phyloP scores from a whole-genome alignment of 92 coral and sea anemone genomes.

The Paragorgia papillata region DNA sequence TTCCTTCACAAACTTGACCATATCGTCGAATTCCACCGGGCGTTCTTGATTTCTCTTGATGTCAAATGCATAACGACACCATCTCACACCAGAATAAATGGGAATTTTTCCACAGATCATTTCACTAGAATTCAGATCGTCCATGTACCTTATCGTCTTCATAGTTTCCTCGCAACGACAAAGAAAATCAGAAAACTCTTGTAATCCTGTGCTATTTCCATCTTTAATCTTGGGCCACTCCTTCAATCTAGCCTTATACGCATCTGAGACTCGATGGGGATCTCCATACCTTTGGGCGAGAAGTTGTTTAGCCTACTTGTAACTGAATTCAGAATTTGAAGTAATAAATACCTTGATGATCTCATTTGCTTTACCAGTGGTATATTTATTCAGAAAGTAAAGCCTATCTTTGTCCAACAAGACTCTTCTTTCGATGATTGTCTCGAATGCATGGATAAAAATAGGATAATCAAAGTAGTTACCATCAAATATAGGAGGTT shows the following conservation, averaged over 20 bases:
- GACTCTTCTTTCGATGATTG: constrained; percentile 43
- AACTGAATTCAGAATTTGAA: constrained; percentile 13
- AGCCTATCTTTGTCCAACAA: constrained; percentile 36
- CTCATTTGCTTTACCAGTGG: constrained; percentile 51
- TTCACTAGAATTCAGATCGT: constrained; percentile 38
- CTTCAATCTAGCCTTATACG: constrained; percentile 24
- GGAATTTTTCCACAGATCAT: constrained; percentile 39
- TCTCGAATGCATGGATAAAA: constrained; percentile 42
- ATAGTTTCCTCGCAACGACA: constrained; percentile 41
- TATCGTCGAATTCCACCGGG: constrained; percentile 23
- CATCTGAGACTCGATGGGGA: constrained; percentile 33
- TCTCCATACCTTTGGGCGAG: constrained; percentile 40
- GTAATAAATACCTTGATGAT: constrained; percentile 44
- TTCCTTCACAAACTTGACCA: constrained; percentile 45
- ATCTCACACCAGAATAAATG: constrained; percentile 43
- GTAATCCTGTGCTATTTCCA: constrained; percentile 41
- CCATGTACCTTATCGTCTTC: constrained; percentile 34
- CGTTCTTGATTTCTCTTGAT: constrained; percentile 9
- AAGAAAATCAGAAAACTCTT: constrained; percentile 45
- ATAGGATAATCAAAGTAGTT: constrained; percentile 48
- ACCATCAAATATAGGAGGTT: constrained; percentile 33
- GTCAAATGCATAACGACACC: constrained; percentile 52
- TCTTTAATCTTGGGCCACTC: constrained; percentile 45
- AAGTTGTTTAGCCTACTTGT: constrained; percentile 11
- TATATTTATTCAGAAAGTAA: constrained; percentile 52